A percentile compares a stretch with the other conserved stretches of the same genome.
Conservation (phyloP, 2,888 invertebrate genomes). For the Caradrina clavipalpis region DNA sequence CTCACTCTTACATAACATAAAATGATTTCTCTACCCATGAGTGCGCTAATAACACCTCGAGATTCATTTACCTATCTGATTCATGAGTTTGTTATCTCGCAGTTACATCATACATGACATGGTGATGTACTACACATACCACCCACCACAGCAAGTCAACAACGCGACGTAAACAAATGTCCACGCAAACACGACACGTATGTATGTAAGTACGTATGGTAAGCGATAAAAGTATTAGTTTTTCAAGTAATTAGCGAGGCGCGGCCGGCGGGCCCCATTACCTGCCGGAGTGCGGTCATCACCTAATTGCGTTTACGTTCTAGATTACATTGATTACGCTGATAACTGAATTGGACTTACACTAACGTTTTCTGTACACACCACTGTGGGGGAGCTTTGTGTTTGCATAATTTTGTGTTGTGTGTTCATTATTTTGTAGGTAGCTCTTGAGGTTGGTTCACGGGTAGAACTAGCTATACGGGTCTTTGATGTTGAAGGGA, state of each 20-base stretch:
- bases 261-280: conserved; percentile 50
- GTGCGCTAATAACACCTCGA: too few relatives aligned
- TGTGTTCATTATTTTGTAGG: background rate
- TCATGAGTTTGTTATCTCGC: background rate
- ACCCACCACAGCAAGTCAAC: conserved; percentile 3
- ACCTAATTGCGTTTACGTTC: conserved; percentile 46
- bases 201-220: conserved; percentile 45
- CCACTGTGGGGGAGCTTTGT: background rate
- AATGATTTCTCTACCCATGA: too few relatives aligned
- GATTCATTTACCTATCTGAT: background rate
- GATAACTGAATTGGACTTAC: conserved; percentile 39
- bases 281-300: conserved; percentile 33
- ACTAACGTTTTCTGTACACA: conserved; percentile 36
- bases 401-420: conserved; percentile 4
- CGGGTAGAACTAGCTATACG: too few relatives aligned
- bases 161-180: conserved; percentile 25
- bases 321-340: conserved; percentile 56
- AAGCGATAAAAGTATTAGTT: conserved; percentile 61
- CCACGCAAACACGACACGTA: conserved; percentile 27
- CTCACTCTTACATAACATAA: too few relatives aligned
- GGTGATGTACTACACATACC: background rate
- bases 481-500: too few relatives aligned
- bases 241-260: conserved; percentile 60
- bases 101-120: background rate
- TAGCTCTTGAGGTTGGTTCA: background rate